Conservation (phyloP, 2,797 vertebrate genomes). For the Thunnus albacares region DNA sequence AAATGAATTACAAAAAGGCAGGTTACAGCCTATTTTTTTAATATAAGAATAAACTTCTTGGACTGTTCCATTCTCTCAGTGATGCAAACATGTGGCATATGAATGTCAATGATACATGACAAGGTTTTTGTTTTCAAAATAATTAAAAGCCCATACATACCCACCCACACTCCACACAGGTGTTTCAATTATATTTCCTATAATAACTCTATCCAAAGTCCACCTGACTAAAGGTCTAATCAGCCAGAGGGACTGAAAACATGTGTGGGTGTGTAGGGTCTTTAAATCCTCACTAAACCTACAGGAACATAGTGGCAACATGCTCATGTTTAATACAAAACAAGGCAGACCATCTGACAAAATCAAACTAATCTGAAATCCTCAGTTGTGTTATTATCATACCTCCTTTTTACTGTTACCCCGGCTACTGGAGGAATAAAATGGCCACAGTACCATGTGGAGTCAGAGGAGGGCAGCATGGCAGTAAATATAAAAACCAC, state of each 20-base stretch:
- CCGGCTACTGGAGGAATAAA: neutral
- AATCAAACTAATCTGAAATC: neutral
- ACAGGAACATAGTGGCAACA: neutral
- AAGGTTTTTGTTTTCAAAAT: too few species aligned
- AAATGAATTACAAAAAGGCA: too few species aligned
- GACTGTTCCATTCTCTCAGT: too few species aligned
- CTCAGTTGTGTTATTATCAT: too few species aligned
- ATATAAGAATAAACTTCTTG: too few species aligned
- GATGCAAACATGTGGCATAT: too few species aligned
- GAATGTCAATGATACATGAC: too few species aligned
- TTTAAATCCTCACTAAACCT: neutral
- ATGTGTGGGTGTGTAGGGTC: neutral
- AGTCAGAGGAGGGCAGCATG: conserved; percentile 72
- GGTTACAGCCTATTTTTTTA: neutral
- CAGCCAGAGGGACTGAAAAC: neutral
- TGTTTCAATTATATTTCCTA: too few species aligned
- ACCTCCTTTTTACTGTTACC: neutral
- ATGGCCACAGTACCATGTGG: neutral
- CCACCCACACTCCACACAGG: too few species aligned
- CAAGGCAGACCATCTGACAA: neutral
- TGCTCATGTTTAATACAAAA: neutral
- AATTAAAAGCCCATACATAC: too few species aligned
- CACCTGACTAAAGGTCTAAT: neutral
- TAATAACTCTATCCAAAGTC: too few species aligned
- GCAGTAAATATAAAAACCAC: conserved; percentile 26